Evolutionary conservation across 2,113 vertebrate genomes (phyloP), one percentile per base, ranked within the genome.

Genomic region (Philantomba maxwellii): DNA sequence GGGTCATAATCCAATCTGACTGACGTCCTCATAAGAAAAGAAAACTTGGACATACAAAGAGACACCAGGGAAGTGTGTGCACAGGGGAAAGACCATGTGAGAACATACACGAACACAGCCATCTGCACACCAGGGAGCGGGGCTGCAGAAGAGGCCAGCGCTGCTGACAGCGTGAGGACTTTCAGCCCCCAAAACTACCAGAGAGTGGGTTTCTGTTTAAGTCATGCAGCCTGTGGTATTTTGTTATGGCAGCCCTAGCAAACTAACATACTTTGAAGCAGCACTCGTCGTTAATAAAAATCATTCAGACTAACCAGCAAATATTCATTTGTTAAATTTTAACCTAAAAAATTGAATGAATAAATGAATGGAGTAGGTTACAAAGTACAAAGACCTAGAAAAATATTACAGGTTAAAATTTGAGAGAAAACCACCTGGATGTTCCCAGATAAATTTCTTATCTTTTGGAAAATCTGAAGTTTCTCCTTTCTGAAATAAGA

Each of bases 401-500:
- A 70, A 92, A n/a, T 21, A 53, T 47, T 70, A 36, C 11, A 62
- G 43, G 15, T 90, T 84, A 89, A 91, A 97, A 73, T 92, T 43
- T 16, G 77, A 66, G 87, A 64, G 73, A 83, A 94, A 80, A 28
- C 1, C 16, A 39, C 13, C 30, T 83, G 39, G 47, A 26, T 64
- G 1, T 4, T 73, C 51, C 28, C 89, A 39, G 19, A 83, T 87
- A 94, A 90, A 73, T 19, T 16, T 70, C 15, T 96, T 87, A 45
- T 64, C 7, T 53, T 89, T 30, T 16, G 60, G 6, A 88, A 62
- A 30, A 88, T 66, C 47, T 85, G 21, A 81, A 13, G 75, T 81
- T 85, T 89, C n/a, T 96, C 53, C 58, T 92, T 95, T 86, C 47
- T 86, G 43, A 86, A 94, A 87, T 58, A 87, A 95, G 36, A 25